Evolutionary conservation across 1,140 invertebrate species (phyloP), one percentile per base, ranked within the genome.

Genomic region (Cepaea nemoralis): DNA sequence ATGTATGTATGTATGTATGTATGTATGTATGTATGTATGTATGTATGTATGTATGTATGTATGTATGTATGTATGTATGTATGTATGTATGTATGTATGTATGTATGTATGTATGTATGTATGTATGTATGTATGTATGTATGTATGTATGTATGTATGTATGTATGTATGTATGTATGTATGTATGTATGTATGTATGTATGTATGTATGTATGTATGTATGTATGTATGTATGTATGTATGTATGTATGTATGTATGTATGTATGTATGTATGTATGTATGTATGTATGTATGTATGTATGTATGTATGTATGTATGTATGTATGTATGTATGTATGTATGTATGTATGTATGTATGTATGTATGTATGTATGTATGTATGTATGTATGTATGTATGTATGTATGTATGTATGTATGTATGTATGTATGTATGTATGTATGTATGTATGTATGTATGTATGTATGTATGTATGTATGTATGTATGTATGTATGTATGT

Each of bases 11-110:
- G 31, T 69, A 69, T 69, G 31, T 69, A 69, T 69, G 66, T 69
- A 69, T 69, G 66, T 69, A 69, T 69, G 31, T 69, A 69, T 69
- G 66, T 69, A 69, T 69, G 66, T 69, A 69, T 69, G 66, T 69
- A 69, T 69, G 66, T 69, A 69, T 69, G 66, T 69, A 69, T 69
- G 66, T 69, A 69, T 69, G 66, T 69, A 69, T 69, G 66, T 69
- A 69, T 69, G 66, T 69, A 69, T 69, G 66, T 69, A 69, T 69
- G 66, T 69, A 69, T 69, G 66, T 69, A 69, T 69, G 66, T 69
- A 69, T 69, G 66, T 69, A 69, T 69, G 66, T 69, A 69, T 69
- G 66, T 69, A 69, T 69, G 66, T 69, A 69, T 69, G 66, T 69
- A 69, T 69, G 66, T 16, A 69, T 33, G 66, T 69, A 69, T 33